Conservation (phyloP, 2,797 vertebrate genomes). For the Intellagama lesueurii region DNA sequence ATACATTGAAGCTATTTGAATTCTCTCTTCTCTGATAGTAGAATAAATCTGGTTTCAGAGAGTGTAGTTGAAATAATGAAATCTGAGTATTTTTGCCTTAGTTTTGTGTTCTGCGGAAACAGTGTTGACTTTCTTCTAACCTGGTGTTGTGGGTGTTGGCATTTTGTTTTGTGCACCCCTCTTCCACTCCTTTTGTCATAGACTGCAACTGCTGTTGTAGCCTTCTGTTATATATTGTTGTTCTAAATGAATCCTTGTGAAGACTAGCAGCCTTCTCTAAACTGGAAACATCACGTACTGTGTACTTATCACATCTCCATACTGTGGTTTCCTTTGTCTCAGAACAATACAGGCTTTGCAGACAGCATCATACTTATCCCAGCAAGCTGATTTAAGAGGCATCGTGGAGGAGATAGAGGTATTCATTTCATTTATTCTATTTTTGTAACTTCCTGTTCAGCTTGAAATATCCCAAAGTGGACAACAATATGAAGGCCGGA, state of each 20-base stretch:
- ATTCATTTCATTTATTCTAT: constrained; percentile 24
- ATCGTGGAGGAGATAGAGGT: constrained; percentile 99
- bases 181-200: background rate
- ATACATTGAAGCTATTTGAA: background rate
- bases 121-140: background rate
- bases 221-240: constrained; percentile 11
- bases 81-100: background rate
- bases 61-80: background rate
- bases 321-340: constrained; percentile 64
- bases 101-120: background rate
- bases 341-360: constrained; percentile 93
- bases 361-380: constrained; percentile 91
- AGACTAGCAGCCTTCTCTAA: constrained; percentile 23
- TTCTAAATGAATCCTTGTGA: constrained; percentile 13
- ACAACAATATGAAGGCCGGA: background rate
- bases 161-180: background rate
- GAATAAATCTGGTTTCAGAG: background rate
- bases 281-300: constrained; percentile 4
- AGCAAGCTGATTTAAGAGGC: constrained; percentile 91
- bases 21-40: background rate
- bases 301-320: background rate
- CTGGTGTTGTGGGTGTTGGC: background rate
- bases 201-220: background rate
- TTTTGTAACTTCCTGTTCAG: background rate
- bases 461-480: background rate